A percentile compares a stretch with the other conserved stretches of the same genome.
phyloP scores from a whole-genome alignment of 2,797 vertebrate species.

The Calcarius lapponicus region DNA sequence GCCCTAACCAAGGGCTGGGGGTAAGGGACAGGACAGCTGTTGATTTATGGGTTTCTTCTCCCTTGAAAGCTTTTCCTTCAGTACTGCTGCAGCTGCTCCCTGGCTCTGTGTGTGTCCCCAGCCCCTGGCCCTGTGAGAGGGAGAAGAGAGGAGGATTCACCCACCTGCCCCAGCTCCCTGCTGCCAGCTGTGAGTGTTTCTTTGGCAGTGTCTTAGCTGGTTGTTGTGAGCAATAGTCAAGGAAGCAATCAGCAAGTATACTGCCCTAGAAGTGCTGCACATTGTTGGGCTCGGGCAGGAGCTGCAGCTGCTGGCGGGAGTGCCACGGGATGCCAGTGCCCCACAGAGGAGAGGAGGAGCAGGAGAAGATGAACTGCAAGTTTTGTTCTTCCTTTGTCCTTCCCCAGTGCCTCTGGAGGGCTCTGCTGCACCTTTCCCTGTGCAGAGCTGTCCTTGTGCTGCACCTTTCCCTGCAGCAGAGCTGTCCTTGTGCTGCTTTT shows the following conservation, averaged over 20 bases:
- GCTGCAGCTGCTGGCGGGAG: neutral
- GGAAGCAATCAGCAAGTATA: constrained; percentile 99
- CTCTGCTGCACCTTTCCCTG: neutral
- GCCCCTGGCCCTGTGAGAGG: neutral
- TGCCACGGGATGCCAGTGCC: neutral
- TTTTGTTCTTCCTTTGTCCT: neutral
- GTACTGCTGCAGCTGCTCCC: neutral
- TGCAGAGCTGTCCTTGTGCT: neutral
- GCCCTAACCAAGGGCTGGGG: neutral
- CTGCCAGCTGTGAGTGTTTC: constrained; percentile 95
- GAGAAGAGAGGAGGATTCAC: neutral
- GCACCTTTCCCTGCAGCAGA: too few relatives aligned
- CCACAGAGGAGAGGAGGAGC: neutral
- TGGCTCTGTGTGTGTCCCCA: neutral
- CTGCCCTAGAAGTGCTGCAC: constrained; percentile 99
- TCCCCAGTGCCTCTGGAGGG: neutral
- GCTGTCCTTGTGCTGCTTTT: too few relatives aligned
- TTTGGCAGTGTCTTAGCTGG: constrained; percentile 99
- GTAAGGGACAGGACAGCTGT: neutral
- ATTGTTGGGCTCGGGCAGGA: constrained; percentile 70
- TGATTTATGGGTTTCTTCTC: neutral
- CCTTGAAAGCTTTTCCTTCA: neutral
- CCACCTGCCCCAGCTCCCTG: neutral
- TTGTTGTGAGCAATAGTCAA: constrained; percentile 95
- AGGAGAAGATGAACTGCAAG: neutral